Conservation (phyloP, 2,113 vertebrate species). For the Sardina pilchardus region DNA sequence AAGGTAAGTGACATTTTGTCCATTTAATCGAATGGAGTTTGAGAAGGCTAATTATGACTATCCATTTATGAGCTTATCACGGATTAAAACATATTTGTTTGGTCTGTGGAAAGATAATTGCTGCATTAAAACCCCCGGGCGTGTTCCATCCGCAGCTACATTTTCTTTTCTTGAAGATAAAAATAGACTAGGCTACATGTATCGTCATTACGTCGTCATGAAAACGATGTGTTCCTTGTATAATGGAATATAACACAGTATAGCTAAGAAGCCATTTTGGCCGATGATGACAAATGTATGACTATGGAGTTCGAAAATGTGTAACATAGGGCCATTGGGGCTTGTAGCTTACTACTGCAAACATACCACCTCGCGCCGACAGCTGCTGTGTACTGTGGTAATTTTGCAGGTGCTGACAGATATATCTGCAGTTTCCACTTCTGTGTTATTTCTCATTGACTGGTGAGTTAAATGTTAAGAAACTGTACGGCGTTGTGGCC, state of each 20-base stretch:
- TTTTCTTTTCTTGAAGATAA: constrained; percentile 3
- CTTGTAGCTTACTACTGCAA: not conserved
- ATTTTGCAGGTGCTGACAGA: not conserved
- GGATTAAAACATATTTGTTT: constrained; percentile 4
- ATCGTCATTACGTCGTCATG: constrained; percentile 19
- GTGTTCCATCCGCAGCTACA: not conserved
- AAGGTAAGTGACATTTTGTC: not conserved
- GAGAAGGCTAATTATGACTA: not conserved
- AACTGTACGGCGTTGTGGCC: not conserved
- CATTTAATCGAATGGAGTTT: not conserved
- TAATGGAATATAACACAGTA: not conserved
- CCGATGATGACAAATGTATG: not conserved
- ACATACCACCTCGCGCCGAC: not conserved
- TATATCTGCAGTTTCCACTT: not conserved
- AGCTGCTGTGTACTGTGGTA: not conserved
- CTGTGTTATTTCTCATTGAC: not conserved
- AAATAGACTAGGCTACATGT: constrained; percentile 1
- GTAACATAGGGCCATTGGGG: not conserved
- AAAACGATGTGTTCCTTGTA: not conserved
- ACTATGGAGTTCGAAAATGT: not conserved
- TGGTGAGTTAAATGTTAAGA: not conserved
- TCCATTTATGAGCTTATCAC: not conserved
- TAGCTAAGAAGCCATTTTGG: not conserved
- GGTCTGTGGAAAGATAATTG: not conserved
- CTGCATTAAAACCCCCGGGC: not conserved